A percentile compares a stretch with the other conserved stretches of the same genome.
Conservation (phyloP, 2,888 invertebrate species). For the Sphinx pinastri region DNA sequence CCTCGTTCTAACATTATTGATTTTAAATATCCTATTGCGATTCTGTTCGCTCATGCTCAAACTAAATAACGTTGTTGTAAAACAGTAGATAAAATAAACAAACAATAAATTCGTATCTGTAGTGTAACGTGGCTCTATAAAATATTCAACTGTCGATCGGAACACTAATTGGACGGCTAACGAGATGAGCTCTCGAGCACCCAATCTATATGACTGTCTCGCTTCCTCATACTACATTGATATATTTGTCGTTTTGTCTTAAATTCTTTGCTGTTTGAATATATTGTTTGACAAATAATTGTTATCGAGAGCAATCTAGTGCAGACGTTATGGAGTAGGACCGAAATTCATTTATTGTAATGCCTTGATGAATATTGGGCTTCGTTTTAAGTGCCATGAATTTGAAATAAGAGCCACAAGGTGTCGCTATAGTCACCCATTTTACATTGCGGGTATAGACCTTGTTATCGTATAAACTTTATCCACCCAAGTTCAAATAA, state of each 20-base stretch:
- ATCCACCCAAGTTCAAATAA: too few relatives aligned
- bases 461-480: too few relatives aligned
- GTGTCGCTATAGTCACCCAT: too few relatives aligned
- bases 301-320: conserved; percentile 10
- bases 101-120: conserved; percentile 40
- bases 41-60: background rate
- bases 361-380: background rate
- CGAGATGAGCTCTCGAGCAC: conserved; percentile 51
- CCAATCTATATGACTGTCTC: conserved; percentile 41
- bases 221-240: conserved; percentile 22
- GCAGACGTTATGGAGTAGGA: background rate
- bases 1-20: background rate
- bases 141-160: conserved; percentile 53
- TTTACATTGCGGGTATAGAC: too few relatives aligned
- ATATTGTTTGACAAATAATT: conserved; percentile 23
- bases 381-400: background rate
- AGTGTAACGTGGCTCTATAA: conserved; percentile 43
- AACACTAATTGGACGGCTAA: conserved; percentile 56
- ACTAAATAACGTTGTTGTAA: conserved; percentile 13
- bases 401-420: too few relatives aligned
- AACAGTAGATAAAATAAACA: conserved; percentile 37
- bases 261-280: conserved; percentile 24
- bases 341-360: background rate
- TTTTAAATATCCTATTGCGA: conserved; percentile 1
- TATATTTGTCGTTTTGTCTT: conserved; percentile 29